Base-by-base conservation (phyloP, 2,888 invertebrate species). In the Drosophila ustulata region DNA sequence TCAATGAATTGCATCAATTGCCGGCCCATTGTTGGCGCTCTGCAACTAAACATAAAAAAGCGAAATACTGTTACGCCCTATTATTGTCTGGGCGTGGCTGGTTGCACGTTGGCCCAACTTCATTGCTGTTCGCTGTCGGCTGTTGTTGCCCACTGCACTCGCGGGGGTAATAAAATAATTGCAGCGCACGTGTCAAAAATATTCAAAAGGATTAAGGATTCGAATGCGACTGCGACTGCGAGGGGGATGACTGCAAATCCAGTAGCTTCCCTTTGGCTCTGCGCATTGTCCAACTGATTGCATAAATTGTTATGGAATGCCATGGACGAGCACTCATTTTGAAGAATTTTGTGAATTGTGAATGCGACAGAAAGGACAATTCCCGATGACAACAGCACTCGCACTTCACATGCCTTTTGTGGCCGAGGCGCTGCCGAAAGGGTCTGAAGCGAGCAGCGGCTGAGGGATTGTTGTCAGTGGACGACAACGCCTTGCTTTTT, bases 161-260 rank as follows among this genome's bases (percentile, higher is more conserved):
- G 70, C 71, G 78, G 72, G 72, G 74, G 86, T 90, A 90, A 91
- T 89, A 88, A 89, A 91, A 90, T 89, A 90, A 91, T 91, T 91
- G 88, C 88, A 89, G 75, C 76, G 82, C 90, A 91, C 90, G 91
- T 90, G 90, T 79, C 91, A 88, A 82, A 87, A 90, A 90, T 90
- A 89, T 89, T 88, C 84, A 87, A 88, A 87, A 89, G 87, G 87
- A 82, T 88, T 86, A 89, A 87, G 56, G 56, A 25, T 41, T 41
- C 18, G 39, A 45, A 32, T 41, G 25, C 32, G 23, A 13, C 32
- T 2, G 3, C 8, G 45, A 28, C 18, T 23, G 32, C 9, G 30
- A 23, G 50, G 30, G 55, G 57, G 57, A 57, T 57, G 57, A 45
- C 64, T 58, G 67, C 37, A 59, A 66, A 69, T 70, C 56, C 58